Conservation (phyloP, 64 coral and sea anemone genomes). For the Dendrophyllia cribrosa region DNA sequence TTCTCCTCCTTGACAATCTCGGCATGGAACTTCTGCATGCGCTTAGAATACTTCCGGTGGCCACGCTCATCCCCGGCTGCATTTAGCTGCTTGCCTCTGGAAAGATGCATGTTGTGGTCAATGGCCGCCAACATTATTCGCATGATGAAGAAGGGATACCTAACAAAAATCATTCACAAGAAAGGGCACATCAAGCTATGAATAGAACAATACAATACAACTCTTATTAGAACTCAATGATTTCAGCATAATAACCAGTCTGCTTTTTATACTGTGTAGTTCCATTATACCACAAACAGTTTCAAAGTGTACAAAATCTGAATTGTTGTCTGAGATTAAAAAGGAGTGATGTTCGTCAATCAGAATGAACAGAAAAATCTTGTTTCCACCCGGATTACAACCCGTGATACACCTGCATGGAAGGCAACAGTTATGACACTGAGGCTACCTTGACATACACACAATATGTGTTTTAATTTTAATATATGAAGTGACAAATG, state of each 20-base stretch:
- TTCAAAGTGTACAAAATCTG: too few species aligned
- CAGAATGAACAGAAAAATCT: too few species aligned
- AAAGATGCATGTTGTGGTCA: conserved; percentile 48
- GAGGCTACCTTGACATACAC: too few species aligned
- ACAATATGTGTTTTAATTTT: too few species aligned
- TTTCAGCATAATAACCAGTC: background rate
- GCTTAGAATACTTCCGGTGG: conserved; percentile 46
- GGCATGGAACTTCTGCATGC: conserved; percentile 35
- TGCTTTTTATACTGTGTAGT: background rate
- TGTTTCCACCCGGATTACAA: too few species aligned
- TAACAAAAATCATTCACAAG: conserved; percentile 1
- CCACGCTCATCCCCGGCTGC: conserved; percentile 10
- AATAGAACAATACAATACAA: background rate
- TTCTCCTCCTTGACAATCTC: conserved; percentile 46
- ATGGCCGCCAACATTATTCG: conserved; percentile 41
- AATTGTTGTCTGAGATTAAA: too few species aligned
- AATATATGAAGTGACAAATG: too few species aligned
- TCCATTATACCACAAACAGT: too few species aligned
- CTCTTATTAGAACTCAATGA: background rate
- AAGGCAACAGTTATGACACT: too few species aligned
- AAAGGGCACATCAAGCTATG: background rate
- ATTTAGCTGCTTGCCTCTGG: background rate
- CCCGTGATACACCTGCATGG: too few species aligned
- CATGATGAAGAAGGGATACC: conserved; percentile 44
- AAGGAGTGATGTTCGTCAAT: too few species aligned